Percentiles rank a stretch among this genome's conserved stretches.
Conservation (phyloP, 1,140 invertebrate genomes). For the Diorhabda carinulata region DNA sequence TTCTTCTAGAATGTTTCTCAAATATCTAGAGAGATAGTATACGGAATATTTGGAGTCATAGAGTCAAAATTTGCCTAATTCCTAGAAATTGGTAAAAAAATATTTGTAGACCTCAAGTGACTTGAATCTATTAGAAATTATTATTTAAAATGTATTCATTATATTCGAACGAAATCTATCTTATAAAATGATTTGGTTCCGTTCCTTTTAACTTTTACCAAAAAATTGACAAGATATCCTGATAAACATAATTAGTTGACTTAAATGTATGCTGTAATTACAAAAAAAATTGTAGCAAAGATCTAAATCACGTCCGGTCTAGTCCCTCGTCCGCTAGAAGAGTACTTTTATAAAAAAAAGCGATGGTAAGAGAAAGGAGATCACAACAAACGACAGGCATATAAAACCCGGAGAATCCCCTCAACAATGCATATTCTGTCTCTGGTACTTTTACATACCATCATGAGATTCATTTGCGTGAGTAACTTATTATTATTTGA, state of each 20-base stretch:
- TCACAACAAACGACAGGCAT: slow-evolving; percentile 37
- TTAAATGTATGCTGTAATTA: background rate
- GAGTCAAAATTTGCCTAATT: too few species aligned
- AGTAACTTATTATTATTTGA: slow-evolving; percentile 8
- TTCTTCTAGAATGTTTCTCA: too few species aligned
- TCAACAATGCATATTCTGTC: slow-evolving; percentile 32
- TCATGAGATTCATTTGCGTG: slow-evolving; percentile 32
- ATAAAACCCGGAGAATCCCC: slow-evolving; percentile 31
- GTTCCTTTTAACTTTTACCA: too few species aligned
- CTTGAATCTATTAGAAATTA: too few species aligned
- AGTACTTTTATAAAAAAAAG: slow-evolving; percentile 14
- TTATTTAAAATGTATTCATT: too few species aligned
- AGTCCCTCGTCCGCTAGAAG: background rate
- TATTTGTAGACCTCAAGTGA: too few species aligned
- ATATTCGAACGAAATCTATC: too few species aligned
- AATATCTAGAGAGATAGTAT: too few species aligned
- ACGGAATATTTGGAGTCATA: too few species aligned
- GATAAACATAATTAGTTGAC: background rate
- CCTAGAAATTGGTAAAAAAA: too few species aligned
- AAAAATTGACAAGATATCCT: too few species aligned
- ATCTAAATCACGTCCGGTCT: background rate
- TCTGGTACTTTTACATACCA: slow-evolving; percentile 28
- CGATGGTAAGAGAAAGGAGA: slow-evolving; percentile 40
- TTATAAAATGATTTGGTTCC: too few species aligned
- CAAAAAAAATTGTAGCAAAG: background rate